A percentile compares a stretch with the other conserved stretches of the same genome.
These are phyloP conservation scores for Trimorus sp. DNA, from an alignment of 2,888 invertebrate genomes.

Conservation along the genomic window DNA sequence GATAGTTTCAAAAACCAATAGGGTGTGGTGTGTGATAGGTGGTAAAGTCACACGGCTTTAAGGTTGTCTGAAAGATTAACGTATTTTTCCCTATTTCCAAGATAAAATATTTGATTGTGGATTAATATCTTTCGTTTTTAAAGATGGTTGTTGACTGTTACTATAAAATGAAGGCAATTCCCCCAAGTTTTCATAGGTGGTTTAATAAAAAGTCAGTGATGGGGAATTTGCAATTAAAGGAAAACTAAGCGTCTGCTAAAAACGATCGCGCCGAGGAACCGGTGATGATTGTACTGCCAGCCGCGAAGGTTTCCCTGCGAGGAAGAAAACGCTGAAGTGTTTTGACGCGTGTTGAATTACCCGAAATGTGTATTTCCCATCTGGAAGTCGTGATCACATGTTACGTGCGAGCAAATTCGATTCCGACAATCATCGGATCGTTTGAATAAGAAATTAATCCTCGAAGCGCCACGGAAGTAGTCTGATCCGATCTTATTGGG, in stretches of 20 bases:
- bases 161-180: constrained; percentile 64
- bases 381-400: no score
- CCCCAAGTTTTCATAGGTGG: constrained; percentile 53
- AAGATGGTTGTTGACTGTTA: constrained; percentile 76
- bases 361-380: no score
- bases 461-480: constrained; percentile 4
- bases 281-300: no score
- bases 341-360: constrained; percentile 5
- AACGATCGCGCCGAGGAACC: no score
- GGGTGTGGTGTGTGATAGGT: no score
- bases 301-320: no score
- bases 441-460: constrained; percentile 19
- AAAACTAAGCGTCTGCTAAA: no score
- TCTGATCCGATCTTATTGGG: constrained; percentile 21
- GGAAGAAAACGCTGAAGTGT: background rate
- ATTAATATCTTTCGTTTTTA: constrained; percentile 78
- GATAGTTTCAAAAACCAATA: no score
- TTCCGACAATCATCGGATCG: background rate
- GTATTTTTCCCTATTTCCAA: constrained; percentile 75
- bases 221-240: constrained; percentile 16
- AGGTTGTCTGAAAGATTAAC: no score
- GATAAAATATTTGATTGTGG: constrained; percentile 78
- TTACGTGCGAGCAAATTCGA: background rate
- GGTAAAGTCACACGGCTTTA: constrained; percentile 59
- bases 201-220: constrained; percentile 50